Conservation (phyloP, 2,113 vertebrate species). For the Blennius ocellaris region DNA sequence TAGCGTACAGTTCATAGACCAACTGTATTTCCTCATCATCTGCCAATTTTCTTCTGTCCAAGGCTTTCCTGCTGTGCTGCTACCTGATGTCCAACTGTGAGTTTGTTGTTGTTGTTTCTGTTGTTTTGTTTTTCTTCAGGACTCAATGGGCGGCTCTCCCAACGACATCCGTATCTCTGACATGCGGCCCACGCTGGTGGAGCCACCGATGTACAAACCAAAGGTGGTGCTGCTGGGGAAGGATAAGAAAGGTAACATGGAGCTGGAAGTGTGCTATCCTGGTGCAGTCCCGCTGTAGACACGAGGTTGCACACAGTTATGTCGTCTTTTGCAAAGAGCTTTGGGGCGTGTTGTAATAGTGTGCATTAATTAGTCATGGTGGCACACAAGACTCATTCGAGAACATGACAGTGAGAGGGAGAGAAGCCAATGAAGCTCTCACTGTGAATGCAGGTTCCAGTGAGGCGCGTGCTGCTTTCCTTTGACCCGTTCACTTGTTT, state of each 20-base stretch:
- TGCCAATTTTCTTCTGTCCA: background rate
- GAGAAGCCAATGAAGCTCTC: slow-evolving; percentile 11
- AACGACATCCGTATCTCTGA: slow-evolving; percentile 98
- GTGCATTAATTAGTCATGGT: slow-evolving; percentile 65
- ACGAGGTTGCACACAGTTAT: slow-evolving; percentile 35
- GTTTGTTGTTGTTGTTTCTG: background rate
- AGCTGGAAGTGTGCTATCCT: background rate
- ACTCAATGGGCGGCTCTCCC: slow-evolving; percentile 94
- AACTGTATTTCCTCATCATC: background rate
- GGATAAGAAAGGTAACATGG: slow-evolving; percentile 94
- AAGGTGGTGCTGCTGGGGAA: slow-evolving; percentile 98
- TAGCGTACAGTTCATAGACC: background rate
- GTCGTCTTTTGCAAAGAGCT: slow-evolving; percentile 40
- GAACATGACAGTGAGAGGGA: slow-evolving; percentile 17
- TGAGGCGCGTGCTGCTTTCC: slow-evolving; percentile 3
- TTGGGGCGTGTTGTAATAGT: slow-evolving; percentile 43
- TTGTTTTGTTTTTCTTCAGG: slow-evolving; percentile 80
- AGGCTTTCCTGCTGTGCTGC: background rate
- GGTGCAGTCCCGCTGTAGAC: background rate
- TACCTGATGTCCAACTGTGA: slow-evolving; percentile 10
- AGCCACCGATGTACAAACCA: slow-evolving; percentile 96
- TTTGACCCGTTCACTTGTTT: background rate
- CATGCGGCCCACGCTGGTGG: slow-evolving; percentile 96
- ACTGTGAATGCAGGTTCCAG: slow-evolving; percentile 7
- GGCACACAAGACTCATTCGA: slow-evolving; percentile 47